Evolutionary conservation across 2,113 vertebrate genomes (phyloP).

Genomic region (Psophia crepitans): DNA sequence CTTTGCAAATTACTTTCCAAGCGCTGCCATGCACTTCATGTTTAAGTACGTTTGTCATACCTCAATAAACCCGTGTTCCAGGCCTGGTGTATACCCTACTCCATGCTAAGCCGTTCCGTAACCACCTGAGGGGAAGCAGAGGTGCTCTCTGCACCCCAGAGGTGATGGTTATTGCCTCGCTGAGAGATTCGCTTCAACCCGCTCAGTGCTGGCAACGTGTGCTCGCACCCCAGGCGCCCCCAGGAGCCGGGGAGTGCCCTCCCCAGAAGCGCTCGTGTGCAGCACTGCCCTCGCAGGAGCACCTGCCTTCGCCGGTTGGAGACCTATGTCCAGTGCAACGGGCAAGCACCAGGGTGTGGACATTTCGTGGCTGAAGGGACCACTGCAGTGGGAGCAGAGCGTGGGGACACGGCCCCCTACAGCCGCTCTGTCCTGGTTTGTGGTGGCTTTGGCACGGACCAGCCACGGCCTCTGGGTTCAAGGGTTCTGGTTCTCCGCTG

Average conservation of each 20-base stretch:
- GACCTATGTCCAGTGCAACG: background rate
- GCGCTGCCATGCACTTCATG: background rate
- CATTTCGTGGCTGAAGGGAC: background rate
- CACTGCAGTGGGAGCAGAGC: background rate
- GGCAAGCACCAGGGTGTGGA: too few species aligned
- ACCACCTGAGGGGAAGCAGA: background rate
- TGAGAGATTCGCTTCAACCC: background rate
- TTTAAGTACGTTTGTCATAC: background rate
- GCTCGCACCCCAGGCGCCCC: too few species aligned
- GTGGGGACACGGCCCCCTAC: fast-evolving
- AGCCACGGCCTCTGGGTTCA: too few species aligned
- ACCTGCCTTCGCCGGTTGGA: background rate
- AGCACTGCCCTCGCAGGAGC: too few species aligned
- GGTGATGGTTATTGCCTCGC: background rate
- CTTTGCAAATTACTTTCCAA: background rate
- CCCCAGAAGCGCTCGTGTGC: background rate
- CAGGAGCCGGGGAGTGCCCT: background rate
- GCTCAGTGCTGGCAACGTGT: background rate
- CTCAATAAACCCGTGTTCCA: background rate
- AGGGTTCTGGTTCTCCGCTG: too few species aligned
- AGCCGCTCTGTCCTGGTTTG: too few species aligned
- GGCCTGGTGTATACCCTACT: too few species aligned
- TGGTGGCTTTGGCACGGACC: background rate
- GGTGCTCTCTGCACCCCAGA: background rate
- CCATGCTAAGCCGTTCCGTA: background rate